Evolutionary conservation across 1,140 invertebrate genomes (phyloP), one percentile per base, ranked within the genome.

Genomic region (Colletes latitarsis): DNA sequence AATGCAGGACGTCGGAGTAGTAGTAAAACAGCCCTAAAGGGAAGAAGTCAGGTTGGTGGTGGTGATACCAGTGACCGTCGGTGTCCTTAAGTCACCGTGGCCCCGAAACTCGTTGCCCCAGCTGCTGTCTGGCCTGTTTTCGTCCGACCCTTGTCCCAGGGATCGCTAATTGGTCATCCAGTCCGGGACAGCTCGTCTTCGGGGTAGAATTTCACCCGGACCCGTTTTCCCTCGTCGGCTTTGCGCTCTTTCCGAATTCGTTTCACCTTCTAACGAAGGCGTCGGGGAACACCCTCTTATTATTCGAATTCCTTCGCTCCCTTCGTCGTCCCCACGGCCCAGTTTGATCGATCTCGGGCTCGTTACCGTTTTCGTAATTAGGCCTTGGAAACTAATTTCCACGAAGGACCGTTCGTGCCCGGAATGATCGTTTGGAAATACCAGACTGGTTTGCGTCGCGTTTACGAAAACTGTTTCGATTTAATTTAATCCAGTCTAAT

Each of bases 91-190:
- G 41, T 70, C 57, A 81, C 55, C 39, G 30, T 71, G 58, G 60
- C 74, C 83, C 73, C 68, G 81, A 86, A 82, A 85, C 70, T 82
- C 84, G 84, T 86, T 86, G 70, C 79, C 79, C 66, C 66, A 85
- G 83, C 83, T 82, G 82, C 79, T 73, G 68, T 57, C 82, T 72
- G 69, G 77, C 74, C 72, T 78, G 83, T 86, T 85, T 86, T 82
- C 74, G 83, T 70, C 79, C 85, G 77, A 60, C 83, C 84, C 84
- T 85, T 85, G 74, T 85, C 73, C 68, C 73, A 62, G 82, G 73
- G 82, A 81, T 84, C 67, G 74, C 84, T 86, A 86, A 86, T 86
- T 86, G 84, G 83, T 86, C 85, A 86, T 85, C 84, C 79, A 86
- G 74, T 74, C 74, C 57, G 57, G 55, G 21, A 77, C 71, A 63